Percentiles rank a stretch among this genome's conserved stretches.
phyloP scores from a whole-genome alignment of 2,888 invertebrate species.

The Abrostola tripartita region DNA sequence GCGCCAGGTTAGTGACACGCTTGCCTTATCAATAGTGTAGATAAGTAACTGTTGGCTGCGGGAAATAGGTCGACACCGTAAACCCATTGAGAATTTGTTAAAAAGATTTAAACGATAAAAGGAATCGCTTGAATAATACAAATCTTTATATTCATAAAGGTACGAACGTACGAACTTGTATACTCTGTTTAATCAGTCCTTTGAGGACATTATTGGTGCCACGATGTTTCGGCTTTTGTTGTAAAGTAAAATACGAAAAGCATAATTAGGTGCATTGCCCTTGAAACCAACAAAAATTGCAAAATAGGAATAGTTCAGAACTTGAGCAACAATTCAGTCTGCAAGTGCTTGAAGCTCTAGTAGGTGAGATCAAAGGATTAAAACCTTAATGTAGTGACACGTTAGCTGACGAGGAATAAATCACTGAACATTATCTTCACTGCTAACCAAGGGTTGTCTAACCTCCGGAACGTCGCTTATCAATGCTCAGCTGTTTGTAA shows the following conservation, averaged over 20 bases:
- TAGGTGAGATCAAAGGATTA: constrained; percentile 10
- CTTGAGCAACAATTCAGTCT: no score
- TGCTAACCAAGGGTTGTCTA: constrained; percentile 44
- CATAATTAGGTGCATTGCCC: no score
- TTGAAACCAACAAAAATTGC: no score
- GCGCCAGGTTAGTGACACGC: constrained; percentile 90
- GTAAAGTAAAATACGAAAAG: no score
- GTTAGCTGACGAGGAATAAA: constrained; percentile 31
- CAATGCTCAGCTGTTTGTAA: constrained; percentile 80
- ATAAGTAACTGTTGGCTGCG: constrained; percentile 35
- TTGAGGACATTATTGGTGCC: no score
- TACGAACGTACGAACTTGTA: no score
- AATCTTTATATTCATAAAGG: no score
- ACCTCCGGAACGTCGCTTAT: constrained; percentile 54
- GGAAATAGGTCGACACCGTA: constrained; percentile 40
- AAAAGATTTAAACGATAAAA: constrained; percentile 2
- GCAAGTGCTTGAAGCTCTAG: no score
- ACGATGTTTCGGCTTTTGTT: no score
- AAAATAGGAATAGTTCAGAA: no score
- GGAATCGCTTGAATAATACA: no score
- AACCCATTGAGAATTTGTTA: constrained; percentile 17
- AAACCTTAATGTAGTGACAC: constrained; percentile 20
- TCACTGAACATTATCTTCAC: constrained; percentile 23
- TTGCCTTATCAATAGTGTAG: constrained; percentile 44
- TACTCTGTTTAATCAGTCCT: no score